Conservation (phyloP, 2,888 invertebrate genomes). For the Trissoscelio sp. region DNA sequence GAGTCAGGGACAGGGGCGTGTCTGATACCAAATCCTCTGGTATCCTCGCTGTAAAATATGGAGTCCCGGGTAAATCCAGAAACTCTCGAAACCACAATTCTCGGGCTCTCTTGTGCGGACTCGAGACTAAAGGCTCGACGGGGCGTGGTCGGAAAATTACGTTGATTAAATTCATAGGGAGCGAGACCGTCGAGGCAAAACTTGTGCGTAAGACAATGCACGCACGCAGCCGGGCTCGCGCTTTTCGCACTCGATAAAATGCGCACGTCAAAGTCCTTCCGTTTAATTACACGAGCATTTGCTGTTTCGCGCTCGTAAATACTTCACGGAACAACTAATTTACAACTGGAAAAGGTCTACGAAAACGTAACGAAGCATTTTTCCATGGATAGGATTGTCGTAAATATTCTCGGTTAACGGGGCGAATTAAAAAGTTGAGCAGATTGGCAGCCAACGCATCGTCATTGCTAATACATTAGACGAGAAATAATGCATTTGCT, state of each 20-base stretch:
- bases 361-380: background rate
- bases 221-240: slow-evolving; percentile 48
- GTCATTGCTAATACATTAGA: slow-evolving; percentile 43
- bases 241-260: slow-evolving; percentile 54
- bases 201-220: slow-evolving; percentile 75
- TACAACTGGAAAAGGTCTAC: background rate
- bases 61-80: slow-evolving; percentile 73
- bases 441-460: slow-evolving; percentile 1
- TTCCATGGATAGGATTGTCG: background rate
- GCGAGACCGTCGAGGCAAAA: slow-evolving; percentile 65
- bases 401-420: slow-evolving; percentile 10
- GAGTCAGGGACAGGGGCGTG: slow-evolving; percentile 68
- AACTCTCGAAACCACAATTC: slow-evolving; percentile 70
- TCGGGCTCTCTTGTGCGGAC: slow-evolving; percentile 54
- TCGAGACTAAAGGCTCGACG: slow-evolving; percentile 64
- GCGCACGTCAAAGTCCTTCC: slow-evolving; percentile 70
- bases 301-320: slow-evolving; percentile 14
- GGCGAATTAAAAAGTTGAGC: background rate
- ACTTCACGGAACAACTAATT: slow-evolving; percentile 8
- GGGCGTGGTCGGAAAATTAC: slow-evolving; percentile 78
- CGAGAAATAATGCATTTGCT: slow-evolving; percentile 44
- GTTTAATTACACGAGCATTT: slow-evolving; percentile 69
- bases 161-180: slow-evolving; percentile 78
- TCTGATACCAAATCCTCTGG: slow-evolving; percentile 66
- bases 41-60: slow-evolving; percentile 72